A percentile compares a stretch with the other conserved stretches of the same genome.
Conservation (phyloP, 2,113 vertebrate genomes). For the Penelope pileata region DNA sequence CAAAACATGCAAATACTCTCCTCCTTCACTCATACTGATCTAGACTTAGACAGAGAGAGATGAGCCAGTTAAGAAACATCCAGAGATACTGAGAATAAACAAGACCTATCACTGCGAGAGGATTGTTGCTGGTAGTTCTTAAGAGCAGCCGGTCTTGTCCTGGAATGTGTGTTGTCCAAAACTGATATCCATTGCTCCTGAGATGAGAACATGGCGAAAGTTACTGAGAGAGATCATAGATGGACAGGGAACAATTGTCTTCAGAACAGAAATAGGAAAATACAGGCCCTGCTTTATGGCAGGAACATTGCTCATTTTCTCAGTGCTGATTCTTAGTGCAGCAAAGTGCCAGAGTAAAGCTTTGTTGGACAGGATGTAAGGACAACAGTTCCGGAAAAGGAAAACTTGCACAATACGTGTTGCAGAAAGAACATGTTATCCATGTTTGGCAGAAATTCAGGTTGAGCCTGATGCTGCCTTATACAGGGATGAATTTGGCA, state of each 20-base stretch:
- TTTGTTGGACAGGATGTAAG: not conserved
- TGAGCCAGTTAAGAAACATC: not conserved
- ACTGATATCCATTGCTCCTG: not conserved
- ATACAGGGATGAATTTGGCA: not conserved
- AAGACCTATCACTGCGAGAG: not conserved
- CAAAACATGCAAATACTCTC: not conserved
- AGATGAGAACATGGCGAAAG: not conserved
- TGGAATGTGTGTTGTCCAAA: not conserved
- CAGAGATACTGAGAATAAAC: not conserved
- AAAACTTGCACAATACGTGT: not conserved
- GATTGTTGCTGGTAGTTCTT: not conserved
- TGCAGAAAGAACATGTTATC: not conserved
- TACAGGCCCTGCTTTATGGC: not conserved
- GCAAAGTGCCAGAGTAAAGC: not conserved
- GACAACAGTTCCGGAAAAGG: not conserved
- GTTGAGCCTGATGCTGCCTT: rapidly evolving
- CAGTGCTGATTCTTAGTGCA: not conserved
- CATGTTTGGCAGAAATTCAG: not conserved
- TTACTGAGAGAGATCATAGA: not conserved
- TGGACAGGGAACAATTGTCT: not conserved
- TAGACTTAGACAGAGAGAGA: not conserved
- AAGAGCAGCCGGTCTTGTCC: not conserved
- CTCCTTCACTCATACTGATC: not conserved
- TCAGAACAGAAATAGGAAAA: not conserved
- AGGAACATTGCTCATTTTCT: not conserved